These are phyloP conservation scores for Leptobrachium ailaonicum DNA, from an alignment of 2,113 vertebrate species.

Conservation along the genomic window DNA sequence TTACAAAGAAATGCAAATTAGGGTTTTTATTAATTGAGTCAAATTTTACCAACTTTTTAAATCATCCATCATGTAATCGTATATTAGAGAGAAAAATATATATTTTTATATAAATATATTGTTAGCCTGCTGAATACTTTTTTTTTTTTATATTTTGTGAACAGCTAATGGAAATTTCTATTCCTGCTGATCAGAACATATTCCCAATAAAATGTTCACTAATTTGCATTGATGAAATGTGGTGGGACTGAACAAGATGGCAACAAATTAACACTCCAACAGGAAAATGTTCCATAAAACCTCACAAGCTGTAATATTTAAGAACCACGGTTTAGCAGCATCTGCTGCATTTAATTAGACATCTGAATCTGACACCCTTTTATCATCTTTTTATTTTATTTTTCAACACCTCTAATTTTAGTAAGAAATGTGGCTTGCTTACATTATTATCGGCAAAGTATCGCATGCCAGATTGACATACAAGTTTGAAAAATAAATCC, in stretches of 20 bases:
- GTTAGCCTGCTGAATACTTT: no score
- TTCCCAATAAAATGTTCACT: background rate
- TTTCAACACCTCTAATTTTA: background rate
- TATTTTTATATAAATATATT: no score
- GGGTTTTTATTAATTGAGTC: no score
- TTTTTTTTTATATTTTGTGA: no score
- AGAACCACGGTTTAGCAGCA: background rate
- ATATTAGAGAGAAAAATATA: no score
- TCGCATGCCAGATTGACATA: background rate
- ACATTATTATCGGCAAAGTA: background rate
- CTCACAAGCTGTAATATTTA: background rate
- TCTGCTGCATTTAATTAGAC: background rate
- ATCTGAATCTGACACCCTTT: background rate
- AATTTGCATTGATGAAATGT: background rate
- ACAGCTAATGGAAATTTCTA: no score
- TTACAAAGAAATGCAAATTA: no score
- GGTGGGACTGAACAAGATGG: background rate
- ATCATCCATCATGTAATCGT: no score
- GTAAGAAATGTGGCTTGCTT: background rate
- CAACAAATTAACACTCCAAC: background rate
- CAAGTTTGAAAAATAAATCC: background rate
- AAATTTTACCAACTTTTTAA: no score
- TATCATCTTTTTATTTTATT: background rate
- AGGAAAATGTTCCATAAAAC: background rate
- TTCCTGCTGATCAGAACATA: no score